Evolutionary conservation across 2,113 vertebrate species (phyloP), one percentile per base, ranked within the genome.

Genomic region (Microcebus ravelobensis): DNA sequence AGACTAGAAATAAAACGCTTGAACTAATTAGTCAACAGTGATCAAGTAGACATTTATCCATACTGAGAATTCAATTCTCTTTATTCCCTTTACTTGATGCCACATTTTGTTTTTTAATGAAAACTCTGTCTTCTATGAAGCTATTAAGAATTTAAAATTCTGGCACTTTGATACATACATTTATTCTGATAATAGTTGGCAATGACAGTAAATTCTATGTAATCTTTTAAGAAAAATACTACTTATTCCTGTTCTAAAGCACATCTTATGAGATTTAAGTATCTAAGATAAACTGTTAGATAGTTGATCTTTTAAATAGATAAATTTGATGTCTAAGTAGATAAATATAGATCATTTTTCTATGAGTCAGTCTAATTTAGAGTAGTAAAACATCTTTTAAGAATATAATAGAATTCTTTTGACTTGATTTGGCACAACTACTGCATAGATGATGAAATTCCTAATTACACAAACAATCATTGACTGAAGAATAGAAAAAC

Each of bases 1-100:
- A 63, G 77, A 96, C 90, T 65, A 93, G 15, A 96, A 98, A 94
- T 9, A 71, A 95, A 94, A 89, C 31, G 45, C n/a, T 93, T 92
- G 82, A 97, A 95, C 92, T 96, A 96, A 96, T 98, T 97, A 97
- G 55, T 92, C 87, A 83, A 70, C 84, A 97, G 36, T 89, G 68
- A 98, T 98, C 97, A 97, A 97, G 85, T 96, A 90, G 80, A 92
- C 77, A 96, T 93, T 96, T 86, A 61, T 74, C 87, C 68, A 88
- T 74, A 96, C n/a, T 84, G 36, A 93, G 73, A 94, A 88, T 93
- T 52, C 81, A 77, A 9, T 87, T 93, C 17, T 94, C 83, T 94
- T 96, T 48, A 87, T 67, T 96, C 18, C 2, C 20, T 96, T 96
- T 92, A 90, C 94, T 90, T 90, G 29, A 70, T 90, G 80, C 92